phyloP scores from a whole-genome alignment of 2,797 vertebrate species.

The Melanotaenia boesemani region DNA sequence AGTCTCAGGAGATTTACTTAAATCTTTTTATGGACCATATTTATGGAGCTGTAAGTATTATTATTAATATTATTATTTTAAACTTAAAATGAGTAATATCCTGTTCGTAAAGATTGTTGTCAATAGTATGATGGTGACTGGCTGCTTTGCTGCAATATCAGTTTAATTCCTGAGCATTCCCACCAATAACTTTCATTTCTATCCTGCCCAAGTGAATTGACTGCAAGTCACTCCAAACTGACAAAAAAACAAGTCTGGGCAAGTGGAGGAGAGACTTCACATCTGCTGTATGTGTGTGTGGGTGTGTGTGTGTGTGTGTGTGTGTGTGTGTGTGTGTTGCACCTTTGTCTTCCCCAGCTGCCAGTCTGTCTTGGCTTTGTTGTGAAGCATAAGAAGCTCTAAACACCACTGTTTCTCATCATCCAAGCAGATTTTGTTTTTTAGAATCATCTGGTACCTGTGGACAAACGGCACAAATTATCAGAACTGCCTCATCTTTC shows the following conservation, averaged over 20 bases:
- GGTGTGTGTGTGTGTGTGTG: conserved; percentile 1
- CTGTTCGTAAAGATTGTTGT: not conserved
- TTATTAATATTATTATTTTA: not conserved
- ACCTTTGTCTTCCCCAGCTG: conserved; percentile 95
- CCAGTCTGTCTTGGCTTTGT: conserved; percentile 86
- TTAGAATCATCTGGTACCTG: conserved; percentile 91
- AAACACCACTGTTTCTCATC: conserved; percentile 82
- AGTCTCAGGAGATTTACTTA: conserved; percentile 1
- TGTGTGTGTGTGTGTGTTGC: conserved; percentile 36
- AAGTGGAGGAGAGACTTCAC: conserved; percentile 13
- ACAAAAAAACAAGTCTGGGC: conserved; percentile 60
- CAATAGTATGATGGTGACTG: not conserved
- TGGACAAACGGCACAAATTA: conserved; percentile 9
- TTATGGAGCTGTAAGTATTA: not conserved
- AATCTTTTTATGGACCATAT: not conserved
- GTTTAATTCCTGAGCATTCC: conserved; percentile 6
- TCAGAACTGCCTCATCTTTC: not conserved
- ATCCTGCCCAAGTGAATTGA: conserved; percentile 15
- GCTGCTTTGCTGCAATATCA: not conserved
- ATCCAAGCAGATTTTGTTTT: conserved; percentile 57
- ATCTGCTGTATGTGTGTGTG: conserved; percentile 3
- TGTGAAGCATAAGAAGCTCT: conserved; percentile 83
- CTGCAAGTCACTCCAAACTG: conserved; percentile 40
- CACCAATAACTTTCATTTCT: not conserved
- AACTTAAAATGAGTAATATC: not conserved